These are phyloP conservation scores for Cyclophora albipunctata DNA, from an alignment of 2,888 invertebrate genomes.

Conservation along the genomic window DNA sequence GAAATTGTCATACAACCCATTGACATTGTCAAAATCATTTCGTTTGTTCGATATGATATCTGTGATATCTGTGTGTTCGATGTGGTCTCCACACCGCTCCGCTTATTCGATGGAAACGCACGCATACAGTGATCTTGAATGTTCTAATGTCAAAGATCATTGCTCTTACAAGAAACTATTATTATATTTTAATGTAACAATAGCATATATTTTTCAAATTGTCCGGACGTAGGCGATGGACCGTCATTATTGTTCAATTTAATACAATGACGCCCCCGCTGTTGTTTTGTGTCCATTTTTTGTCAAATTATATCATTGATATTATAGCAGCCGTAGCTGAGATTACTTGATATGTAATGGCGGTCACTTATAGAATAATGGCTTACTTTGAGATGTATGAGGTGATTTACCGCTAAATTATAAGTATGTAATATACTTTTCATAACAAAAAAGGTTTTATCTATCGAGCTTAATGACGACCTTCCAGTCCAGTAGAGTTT, in stretches of 20 bases:
- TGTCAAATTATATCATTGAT: conserved; percentile 29
- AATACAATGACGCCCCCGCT: conserved; percentile 50
- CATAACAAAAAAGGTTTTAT: too few relatives aligned
- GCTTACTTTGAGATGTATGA: conserved; percentile 12
- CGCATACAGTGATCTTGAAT: conserved; percentile 26
- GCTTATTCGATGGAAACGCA: too few relatives aligned
- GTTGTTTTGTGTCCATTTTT: conserved; percentile 40
- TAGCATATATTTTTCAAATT: conserved; percentile 24
- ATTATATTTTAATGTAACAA: conserved; percentile 19
- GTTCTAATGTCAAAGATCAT: conserved; percentile 38
- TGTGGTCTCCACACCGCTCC: too few relatives aligned
- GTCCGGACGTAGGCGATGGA: conserved; percentile 42
- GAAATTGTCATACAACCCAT: too few relatives aligned
- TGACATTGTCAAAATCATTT: too few relatives aligned
- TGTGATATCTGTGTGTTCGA: too few relatives aligned
- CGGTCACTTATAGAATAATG: conserved; percentile 21
- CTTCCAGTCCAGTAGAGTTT: too few relatives aligned
- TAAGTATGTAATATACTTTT: neutral
- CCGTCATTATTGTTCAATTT: conserved; percentile 54
- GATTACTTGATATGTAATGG: conserved; percentile 19
- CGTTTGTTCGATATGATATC: too few relatives aligned
- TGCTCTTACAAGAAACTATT: conserved; percentile 26
- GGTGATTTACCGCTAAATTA: conserved; percentile 1
- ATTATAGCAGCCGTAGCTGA: conserved; percentile 23
- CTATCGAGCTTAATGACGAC: too few relatives aligned